These are phyloP conservation scores for Lasioglossum lativentre DNA, from an alignment of 2,888 invertebrate species.

Conservation along the genomic window DNA sequence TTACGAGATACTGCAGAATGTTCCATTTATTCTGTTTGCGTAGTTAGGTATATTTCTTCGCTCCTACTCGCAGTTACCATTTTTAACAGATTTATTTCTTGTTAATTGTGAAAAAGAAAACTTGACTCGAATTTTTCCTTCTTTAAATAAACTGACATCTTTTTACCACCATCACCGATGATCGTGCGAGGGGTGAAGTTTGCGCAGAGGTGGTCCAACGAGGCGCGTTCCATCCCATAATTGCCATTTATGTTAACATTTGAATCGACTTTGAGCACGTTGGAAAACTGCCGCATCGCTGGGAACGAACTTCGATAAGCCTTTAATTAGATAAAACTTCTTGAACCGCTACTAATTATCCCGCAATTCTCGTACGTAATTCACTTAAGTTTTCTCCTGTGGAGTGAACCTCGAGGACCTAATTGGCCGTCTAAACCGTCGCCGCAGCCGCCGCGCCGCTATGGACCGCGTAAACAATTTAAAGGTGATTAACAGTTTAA, in stretches of 20 bases:
- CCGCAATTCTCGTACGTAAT: constrained; percentile 60
- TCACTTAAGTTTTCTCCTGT: constrained; percentile 59
- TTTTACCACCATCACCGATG: neutral
- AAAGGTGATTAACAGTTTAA: constrained; percentile 54
- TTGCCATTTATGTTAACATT: constrained; percentile 39
- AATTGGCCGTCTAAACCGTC: constrained; percentile 37
- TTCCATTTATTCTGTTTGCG: too few relatives aligned
- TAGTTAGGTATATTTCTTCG: neutral
- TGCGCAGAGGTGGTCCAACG: neutral
- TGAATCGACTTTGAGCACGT: constrained; percentile 28
- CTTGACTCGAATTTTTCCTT: neutral
- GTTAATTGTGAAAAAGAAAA: neutral
- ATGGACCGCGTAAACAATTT: constrained; percentile 57
- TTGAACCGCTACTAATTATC: constrained; percentile 61
- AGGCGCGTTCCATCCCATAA: neutral
- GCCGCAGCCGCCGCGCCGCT: neutral
- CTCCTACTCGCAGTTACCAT: too few relatives aligned
- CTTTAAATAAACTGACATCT: neutral
- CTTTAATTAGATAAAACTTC: constrained; percentile 65
- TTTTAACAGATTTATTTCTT: too few relatives aligned
- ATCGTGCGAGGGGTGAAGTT: neutral
- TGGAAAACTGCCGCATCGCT: constrained; percentile 27
- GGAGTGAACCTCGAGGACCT: constrained; percentile 45
- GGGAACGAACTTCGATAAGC: constrained; percentile 58
- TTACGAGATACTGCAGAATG: too few relatives aligned